These are phyloP conservation scores for Melanargia galathea DNA, from an alignment of 2,888 invertebrate genomes.

Conservation along the genomic window DNA sequence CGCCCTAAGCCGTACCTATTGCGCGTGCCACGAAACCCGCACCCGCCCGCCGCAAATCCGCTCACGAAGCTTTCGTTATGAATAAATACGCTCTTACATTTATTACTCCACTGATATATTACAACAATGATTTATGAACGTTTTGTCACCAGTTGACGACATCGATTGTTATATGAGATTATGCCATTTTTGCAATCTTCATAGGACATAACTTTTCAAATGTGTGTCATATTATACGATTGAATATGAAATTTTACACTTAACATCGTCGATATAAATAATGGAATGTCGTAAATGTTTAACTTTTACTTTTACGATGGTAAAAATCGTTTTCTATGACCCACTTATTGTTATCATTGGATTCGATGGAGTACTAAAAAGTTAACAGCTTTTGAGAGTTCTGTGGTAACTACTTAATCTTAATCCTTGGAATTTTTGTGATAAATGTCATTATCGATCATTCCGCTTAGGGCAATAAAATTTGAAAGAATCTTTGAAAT, in stretches of 20 bases:
- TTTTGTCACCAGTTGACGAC: slow-evolving; percentile 60
- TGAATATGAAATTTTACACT: slow-evolving; percentile 16
- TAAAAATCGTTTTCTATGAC: slow-evolving; percentile 19
- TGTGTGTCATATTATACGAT: slow-evolving; percentile 21
- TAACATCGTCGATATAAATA: slow-evolving; percentile 12
- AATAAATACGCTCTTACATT: slow-evolving; percentile 55
- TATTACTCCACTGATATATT: slow-evolving; percentile 64
- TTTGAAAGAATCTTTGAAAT: not conserved
- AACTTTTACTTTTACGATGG: slow-evolving; percentile 16
- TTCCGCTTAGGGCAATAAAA: not conserved
- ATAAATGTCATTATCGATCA: slow-evolving; percentile 2
- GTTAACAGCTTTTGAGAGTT: slow-evolving; percentile 13
- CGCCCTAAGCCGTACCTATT: slow-evolving; percentile 34
- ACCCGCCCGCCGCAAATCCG: slow-evolving; percentile 48
- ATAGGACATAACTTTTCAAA: slow-evolving; percentile 22
- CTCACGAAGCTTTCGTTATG: slow-evolving; percentile 64
- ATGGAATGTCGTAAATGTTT: slow-evolving; percentile 18
- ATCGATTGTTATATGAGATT: slow-evolving; percentile 28
- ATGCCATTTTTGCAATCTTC: slow-evolving; percentile 29
- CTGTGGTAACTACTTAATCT: not conserved
- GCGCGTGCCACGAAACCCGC: slow-evolving; percentile 34
- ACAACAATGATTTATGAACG: slow-evolving; percentile 67
- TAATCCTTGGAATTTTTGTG: slow-evolving; percentile 1
- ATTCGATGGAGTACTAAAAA: slow-evolving; percentile 4
- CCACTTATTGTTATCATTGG: slow-evolving; percentile 25